Base-by-base conservation (phyloP, 2,113 vertebrate species). In the Tricholaema leucomelas region DNA sequence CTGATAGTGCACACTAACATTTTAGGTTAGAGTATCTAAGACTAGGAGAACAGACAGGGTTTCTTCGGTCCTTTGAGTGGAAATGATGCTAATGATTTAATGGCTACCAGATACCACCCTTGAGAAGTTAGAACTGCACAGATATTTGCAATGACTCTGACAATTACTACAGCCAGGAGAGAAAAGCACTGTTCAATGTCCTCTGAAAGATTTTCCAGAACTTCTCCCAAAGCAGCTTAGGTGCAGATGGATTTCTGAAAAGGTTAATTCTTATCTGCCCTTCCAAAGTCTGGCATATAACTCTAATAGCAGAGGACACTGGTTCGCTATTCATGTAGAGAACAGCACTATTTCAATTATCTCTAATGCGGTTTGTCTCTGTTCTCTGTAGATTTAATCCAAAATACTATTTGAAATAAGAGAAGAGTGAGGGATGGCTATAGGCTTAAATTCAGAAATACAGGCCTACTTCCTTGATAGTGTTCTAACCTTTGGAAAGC, bases 191-290 rank as follows among this genome's bases (percentile, higher is more conserved):
- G 3, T 63, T 61, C n/a, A 36, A 66, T 21, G 23, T 58, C 31
- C 25, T 63, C 64, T 50, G 17, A 63, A 94, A 65, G 31, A 31
- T 63, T 18, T 89, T 65, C 31, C 75, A 59, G 15, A 72, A 59
- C 50, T 72, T 71, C 40, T 80, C 60, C 55, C 67, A 83, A 27
- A 85, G 67, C 69, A 82, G 73, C 28, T 72, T 25, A 80, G 46
- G 25, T 36, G 15, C 65, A 90, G 44, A 78, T 6, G 7, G n/a
- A 31, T 64, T 90, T 81, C 63, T 61, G 44, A 74, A 89, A 83
- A 80, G 64, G 73, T 86, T 87, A 84, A 65, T 93, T 88, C 69
- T 81, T 55, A 85, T 65, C 50, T 64, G 56, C 42, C 30, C 27
- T 71, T 79, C 87, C 77, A 50, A 50, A 46, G 31, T 46, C 59